These are phyloP conservation scores for Cryptophagus acutangulus DNA, from an alignment of 2,888 invertebrate genomes.

Conservation along the genomic window DNA sequence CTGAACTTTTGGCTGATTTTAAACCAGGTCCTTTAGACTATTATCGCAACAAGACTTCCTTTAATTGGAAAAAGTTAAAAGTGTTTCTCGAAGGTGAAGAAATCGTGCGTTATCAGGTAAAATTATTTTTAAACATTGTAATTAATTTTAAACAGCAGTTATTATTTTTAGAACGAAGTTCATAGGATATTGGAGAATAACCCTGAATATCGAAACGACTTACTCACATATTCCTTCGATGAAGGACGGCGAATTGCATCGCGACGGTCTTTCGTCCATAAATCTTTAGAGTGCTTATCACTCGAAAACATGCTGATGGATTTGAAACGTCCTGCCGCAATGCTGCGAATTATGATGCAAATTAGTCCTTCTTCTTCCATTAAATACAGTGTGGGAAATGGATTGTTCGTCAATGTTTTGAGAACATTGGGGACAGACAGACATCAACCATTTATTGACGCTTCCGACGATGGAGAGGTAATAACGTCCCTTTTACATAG, in stretches of 20 bases:
- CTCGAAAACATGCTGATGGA: conserved; percentile 52
- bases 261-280: conserved; percentile 59
- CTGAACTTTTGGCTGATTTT: conserved; percentile 54
- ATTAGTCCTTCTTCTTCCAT: conserved; percentile 61
- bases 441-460: conserved; percentile 54
- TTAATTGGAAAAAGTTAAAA: conserved; percentile 75
- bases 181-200: conserved; percentile 29
- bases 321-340: conserved; percentile 48
- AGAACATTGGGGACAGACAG: conserved; percentile 62
- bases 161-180: conserved; percentile 36
- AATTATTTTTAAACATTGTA: not conserved
- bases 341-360: conserved; percentile 54
- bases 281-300: conserved; percentile 59
- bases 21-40: conserved; percentile 69
- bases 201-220: conserved; percentile 35
- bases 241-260: conserved; percentile 53
- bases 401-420: conserved; percentile 63
- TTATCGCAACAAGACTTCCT: conserved; percentile 74
- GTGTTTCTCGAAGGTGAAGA: conserved; percentile 53
- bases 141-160: conserved; percentile 15
- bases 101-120: conserved; percentile 51
- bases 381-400: conserved; percentile 58
- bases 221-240: conserved; percentile 27
- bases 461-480: conserved; percentile 39
- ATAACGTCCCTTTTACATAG: conserved; percentile 3